Evolutionary conservation across 2,113 vertebrate species (phyloP), one percentile per base, ranked within the genome.

Genomic region (Diglossa brunneiventris): DNA sequence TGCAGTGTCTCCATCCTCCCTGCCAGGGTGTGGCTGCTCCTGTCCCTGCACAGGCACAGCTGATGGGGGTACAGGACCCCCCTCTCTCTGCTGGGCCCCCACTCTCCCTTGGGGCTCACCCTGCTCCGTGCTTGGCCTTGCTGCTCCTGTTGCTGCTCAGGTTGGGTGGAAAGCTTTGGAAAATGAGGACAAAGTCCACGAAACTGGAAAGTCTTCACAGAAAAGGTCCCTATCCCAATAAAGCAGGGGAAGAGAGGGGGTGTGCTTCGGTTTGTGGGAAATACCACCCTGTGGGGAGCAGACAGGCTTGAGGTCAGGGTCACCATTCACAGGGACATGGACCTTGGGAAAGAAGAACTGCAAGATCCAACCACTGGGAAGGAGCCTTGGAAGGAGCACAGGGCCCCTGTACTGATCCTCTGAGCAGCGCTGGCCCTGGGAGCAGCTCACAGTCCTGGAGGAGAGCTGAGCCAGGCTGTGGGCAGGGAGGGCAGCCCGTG

Each of bases 41-140:
- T 78, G 59, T 23, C 49, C 21, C 39, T 50, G 41, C 13, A 1
- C 1, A 5, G 68, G 22, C 49, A 7, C 39, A 26, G 31, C 5
- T 2, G 35, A 2, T 26, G 52, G 18, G 27, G 59, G 50, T 5
- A 10, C 1, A 1, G 67, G 22, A 52, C 15, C 18, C 23, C 9
- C 5, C 10, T 3, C 6, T 31, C 42, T 56, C 19, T 64, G 42
- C 58, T 72, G 58, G 35, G 50, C 14, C 10, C 16, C 35, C 2
- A 3, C 42, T 26, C 11, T 44, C 52, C 28, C 2, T 1, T 3
- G 50, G 58, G 1, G 5, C 6, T 31, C 39, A 2, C 15, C 33
- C 33, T 24, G 15, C 41, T 15, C 64, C 0, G 0, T 35, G 59
- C 76, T 42, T 11, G 62, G 52, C 66, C 62, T 67, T 1, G 0